Evolutionary conservation across 2,888 invertebrate genomes (phyloP), one percentile per base, ranked within the genome.

Genomic region (Spilarctia lutea): DNA sequence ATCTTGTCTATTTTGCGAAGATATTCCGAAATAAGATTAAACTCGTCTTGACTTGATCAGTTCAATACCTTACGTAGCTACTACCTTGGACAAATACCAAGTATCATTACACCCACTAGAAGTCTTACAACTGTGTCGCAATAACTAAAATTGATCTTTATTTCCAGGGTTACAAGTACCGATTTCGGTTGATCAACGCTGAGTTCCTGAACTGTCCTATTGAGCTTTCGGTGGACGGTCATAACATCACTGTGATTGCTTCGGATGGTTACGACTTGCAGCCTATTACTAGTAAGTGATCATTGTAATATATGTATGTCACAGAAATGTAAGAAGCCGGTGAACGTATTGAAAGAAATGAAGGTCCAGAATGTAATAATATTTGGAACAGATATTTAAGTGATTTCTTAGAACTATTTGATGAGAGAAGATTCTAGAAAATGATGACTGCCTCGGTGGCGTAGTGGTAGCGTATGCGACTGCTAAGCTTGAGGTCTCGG

Each of bases 191-290:
- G 70, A 97, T 98, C 85, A 98, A 98, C 87, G 98, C 98, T 0
- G 98, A 98, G 88, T 98, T 98, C 88, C 96, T 98, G 66, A 98
- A 98, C 91, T 98, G 98, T 83, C 98, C 98, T 0, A 97, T 98
- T 75, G 97, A 98, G 88, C 91, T 98, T 81, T 98, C 98, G 0
- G 96, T 98, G 11, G 98, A 98, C 84, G 97, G 98, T 86, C 98
- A 99, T 91, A 98, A 97, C 30, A 94, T 99, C 79, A 97, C 96
- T 0, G 96, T 98, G 60, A 97, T 98, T 71, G 97, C 97, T 76
- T 97, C 97, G 6, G 98, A 99, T 91, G 98, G 98, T 2, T 97
- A 97, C 84, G 97, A 98, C 83, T 91, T 98, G 82, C 96, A 97
- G 85, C 97, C 98, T 4, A 94, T 98, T 72, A 97, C 97, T 93